Conservation (phyloP, 2,888 invertebrate genomes). For the Amaurobius ferox region DNA sequence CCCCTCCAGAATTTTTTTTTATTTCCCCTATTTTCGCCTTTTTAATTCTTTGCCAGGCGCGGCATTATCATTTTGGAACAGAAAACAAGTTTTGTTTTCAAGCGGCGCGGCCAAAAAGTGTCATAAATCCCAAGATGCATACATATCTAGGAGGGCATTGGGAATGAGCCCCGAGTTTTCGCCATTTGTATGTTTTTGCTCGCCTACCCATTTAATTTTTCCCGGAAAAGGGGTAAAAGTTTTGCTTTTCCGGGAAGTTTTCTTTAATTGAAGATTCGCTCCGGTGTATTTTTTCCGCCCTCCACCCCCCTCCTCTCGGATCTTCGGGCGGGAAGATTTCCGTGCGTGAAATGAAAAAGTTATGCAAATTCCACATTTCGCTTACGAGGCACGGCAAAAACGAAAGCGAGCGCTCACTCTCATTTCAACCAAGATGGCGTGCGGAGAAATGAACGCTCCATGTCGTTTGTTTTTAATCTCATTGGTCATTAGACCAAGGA, state of each 20-base stretch:
- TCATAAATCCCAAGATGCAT: conserved; percentile 42
- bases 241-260: conserved; percentile 40
- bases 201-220: conserved; percentile 49
- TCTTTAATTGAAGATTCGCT: conserved; percentile 63
- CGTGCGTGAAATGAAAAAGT: conserved; percentile 22
- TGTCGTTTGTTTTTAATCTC: background rate
- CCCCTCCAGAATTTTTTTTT: conserved; percentile 17
- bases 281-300: background rate
- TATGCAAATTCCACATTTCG: conserved; percentile 17
- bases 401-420: background rate
- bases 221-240: conserved; percentile 44
- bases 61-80: conserved; percentile 7
- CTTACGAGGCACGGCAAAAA: background rate
- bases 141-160: conserved; percentile 13
- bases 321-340: background rate
- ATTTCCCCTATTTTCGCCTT: conserved; percentile 55
- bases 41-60: conserved; percentile 45
- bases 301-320: background rate
- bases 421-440: background rate
- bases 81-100: conserved; percentile 19
- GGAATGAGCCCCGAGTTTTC: conserved; percentile 2
- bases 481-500: background rate
- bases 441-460: background rate
- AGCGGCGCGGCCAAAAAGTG: conserved; percentile 58
- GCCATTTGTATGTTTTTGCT: background rate